A percentile compares a stretch with the other conserved stretches of the same genome.
Evolutionary conservation across 30 jellyfish, hydroid and myxozoan genomes (phyloP).

Genomic region (Aurelia aurita complex sp. Pacific): DNA sequence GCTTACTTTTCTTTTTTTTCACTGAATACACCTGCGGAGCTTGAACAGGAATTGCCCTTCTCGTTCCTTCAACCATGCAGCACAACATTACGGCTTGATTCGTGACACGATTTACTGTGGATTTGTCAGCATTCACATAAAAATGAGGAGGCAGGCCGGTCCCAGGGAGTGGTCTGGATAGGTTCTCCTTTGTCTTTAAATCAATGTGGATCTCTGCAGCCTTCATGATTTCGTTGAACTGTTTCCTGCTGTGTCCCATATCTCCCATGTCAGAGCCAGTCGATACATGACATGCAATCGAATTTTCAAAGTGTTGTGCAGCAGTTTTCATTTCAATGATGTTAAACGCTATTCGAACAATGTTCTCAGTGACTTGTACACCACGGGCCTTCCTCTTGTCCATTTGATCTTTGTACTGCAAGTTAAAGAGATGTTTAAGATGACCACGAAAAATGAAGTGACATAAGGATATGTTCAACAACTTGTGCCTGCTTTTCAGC

Average conservation of each 20-base stretch:
- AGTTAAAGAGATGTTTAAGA: too few species aligned
- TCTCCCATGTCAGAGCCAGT: constrained; percentile 59
- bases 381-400: constrained; percentile 22
- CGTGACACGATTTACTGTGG: constrained; percentile 11
- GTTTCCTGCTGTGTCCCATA: constrained; percentile 29
- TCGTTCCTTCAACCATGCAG: constrained; percentile 26
- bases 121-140: constrained; percentile 34
- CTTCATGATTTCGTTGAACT: constrained; percentile 2
- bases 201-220: constrained; percentile 26
- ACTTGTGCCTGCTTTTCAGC: too few species aligned
- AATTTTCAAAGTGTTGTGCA: constrained; percentile 24
- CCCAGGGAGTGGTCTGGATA: not conserved
- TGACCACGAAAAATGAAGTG: too few species aligned
- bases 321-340: constrained; percentile 35
- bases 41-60: constrained; percentile 40
- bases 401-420: constrained; percentile 14
- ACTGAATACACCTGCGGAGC: constrained; percentile 24
- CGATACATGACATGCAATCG: constrained; percentile 34
- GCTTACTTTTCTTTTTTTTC: not conserved
- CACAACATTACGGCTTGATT: constrained; percentile 39
- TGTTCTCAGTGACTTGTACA: constrained; percentile 18
- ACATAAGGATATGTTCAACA: too few species aligned
- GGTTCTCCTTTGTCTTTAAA: not conserved
- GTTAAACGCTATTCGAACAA: constrained; percentile 19
- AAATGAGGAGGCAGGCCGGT: constrained; percentile 29